phyloP scores from a whole-genome alignment of 1,140 invertebrate species.

The Drosophila bifasciata region DNA sequence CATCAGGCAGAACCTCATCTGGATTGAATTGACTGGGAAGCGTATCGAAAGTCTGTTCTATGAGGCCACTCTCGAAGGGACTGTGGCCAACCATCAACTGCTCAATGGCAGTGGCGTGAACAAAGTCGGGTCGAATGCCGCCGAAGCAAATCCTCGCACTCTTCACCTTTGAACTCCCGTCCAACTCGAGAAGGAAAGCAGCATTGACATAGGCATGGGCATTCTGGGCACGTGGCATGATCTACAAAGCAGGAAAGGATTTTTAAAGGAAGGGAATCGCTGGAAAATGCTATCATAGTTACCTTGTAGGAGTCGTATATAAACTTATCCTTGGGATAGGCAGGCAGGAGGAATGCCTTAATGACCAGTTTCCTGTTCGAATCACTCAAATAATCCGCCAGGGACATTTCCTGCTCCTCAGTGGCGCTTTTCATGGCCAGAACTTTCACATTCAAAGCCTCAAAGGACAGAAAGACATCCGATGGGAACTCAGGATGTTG shows the following conservation, averaged over 20 bases:
- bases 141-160: conserved; percentile 86
- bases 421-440: conserved; percentile 29
- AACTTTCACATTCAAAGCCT: conserved; percentile 87
- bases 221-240: conserved; percentile 91
- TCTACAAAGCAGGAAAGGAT: conserved; percentile 29
- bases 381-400: conserved; percentile 51
- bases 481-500: conserved; percentile 89
- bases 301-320: conserved; percentile 86
- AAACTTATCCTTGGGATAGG: conserved; percentile 67
- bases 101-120: conserved; percentile 89
- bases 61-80: conserved; percentile 83
- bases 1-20: conserved; percentile 87
- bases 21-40: conserved; percentile 88
- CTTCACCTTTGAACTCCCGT: conserved; percentile 67
- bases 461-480: conserved; percentile 90
- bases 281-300: neutral
- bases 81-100: conserved; percentile 86
- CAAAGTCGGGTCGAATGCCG: conserved; percentile 89
- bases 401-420: conserved; percentile 52
- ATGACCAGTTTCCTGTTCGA: conserved; percentile 46
- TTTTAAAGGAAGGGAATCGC: neutral
- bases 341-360: conserved; percentile 59
- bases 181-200: conserved; percentile 87
- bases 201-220: conserved; percentile 93
- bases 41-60: conserved; percentile 86